Conservation (phyloP, 1,140 invertebrate genomes). For the Lanistes nyassanus region DNA sequence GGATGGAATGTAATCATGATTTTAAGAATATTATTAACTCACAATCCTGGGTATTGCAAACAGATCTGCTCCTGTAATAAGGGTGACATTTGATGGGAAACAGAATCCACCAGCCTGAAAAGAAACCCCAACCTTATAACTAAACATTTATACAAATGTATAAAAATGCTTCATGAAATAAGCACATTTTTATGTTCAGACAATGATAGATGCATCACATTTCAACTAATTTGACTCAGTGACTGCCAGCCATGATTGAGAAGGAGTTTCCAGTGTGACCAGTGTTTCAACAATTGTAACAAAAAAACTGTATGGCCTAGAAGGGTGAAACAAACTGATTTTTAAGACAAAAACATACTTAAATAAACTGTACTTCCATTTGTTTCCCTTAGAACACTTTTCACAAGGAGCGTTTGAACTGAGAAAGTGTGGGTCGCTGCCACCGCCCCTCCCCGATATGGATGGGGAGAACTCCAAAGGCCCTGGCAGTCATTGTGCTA, state of each 20-base stretch:
- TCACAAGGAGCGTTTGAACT: too few relatives aligned
- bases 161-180: neutral
- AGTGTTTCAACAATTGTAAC: neutral
- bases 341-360: too few relatives aligned
- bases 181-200: too few relatives aligned
- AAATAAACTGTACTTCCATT: too few relatives aligned
- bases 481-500: too few relatives aligned
- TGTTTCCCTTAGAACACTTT: too few relatives aligned
- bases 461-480: neutral
- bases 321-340: too few relatives aligned
- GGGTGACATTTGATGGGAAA: slow-evolving; percentile 24
- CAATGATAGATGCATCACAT: too few relatives aligned
- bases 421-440: too few relatives aligned
- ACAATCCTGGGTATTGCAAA: slow-evolving; percentile 40
- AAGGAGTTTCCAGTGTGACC: neutral
- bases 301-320: too few relatives aligned
- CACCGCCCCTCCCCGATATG: too few relatives aligned
- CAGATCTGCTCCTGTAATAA: slow-evolving; percentile 11
- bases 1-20: neutral
- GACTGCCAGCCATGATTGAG: neutral
- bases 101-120: slow-evolving; percentile 54
- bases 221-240: neutral
- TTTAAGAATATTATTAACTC: slow-evolving; percentile 6
- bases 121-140: neutral
- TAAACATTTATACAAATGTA: neutral